Base-by-base conservation (phyloP, 1,140 invertebrate genomes). In the Mylabris phalerata region DNA sequence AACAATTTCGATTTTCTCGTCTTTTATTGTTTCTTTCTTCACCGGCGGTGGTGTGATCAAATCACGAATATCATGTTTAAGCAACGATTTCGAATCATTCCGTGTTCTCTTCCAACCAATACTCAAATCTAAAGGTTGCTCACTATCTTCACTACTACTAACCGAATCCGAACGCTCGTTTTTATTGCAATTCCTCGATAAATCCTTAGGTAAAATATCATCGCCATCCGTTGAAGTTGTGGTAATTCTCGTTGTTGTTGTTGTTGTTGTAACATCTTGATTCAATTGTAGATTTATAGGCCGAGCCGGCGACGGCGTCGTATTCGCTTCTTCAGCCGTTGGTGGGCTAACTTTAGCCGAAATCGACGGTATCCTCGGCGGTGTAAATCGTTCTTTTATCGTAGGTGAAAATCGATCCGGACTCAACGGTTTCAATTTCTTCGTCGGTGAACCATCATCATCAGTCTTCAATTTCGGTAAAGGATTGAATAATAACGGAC, bases 61-160 rank as follows among this genome's bases (percentile, higher is more conserved):
- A 43, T 54, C 51, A 5, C 50, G 49, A 19, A 48, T 60, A 48
- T 54, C 27, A 51, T 39, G 48, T 40, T 55, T 32, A 5, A 50
- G 42, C 6, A 13, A 19, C 24, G 45, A 27, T 46, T 55, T 57
- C 4, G 47, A 62, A 10, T 60, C 55, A 1, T 41, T 26, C 7
- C 75, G 72, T 50, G 73, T 72, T 9, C 78, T 73, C 9, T 73
- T 74, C 62, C 77, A 78, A 64, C 78, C 75, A 1, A 87, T 76
- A 45, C 84, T 83, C n/a, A 90, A 76, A 73, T 92, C 89, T 26
- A 92, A 66, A 0, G 88, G 88, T 67, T 87, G 82, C 58, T 90
- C 87, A 42, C 73, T 66, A 52, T 73, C 69, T 48, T 65, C 65
- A 43, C 50, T 61, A 42, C 41, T 42, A 42, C 41, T 42, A 4